Conservation (phyloP, 1,140 invertebrate species). For the Drosophila pectinifera region DNA sequence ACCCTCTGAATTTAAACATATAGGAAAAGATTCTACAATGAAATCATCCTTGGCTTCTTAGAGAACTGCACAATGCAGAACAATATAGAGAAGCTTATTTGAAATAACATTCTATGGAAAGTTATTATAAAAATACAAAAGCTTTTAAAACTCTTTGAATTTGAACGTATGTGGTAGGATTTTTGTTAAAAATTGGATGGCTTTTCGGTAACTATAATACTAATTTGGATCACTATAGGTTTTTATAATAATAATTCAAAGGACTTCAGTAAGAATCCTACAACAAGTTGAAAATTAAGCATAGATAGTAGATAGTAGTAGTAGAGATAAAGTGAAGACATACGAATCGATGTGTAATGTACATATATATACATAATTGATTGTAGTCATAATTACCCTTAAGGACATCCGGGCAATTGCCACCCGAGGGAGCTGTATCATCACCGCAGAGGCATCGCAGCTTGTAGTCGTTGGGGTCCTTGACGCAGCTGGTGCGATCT, state of each 20-base stretch:
- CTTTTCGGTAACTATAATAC: no score
- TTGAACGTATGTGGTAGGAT: no score
- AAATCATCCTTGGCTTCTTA: not conserved
- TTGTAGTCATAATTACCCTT: constrained; percentile 86
- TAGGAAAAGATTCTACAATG: constrained; percentile 20
- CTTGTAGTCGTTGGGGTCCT: constrained; percentile 87
- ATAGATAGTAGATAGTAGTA: no score
- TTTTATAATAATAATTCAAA: no score
- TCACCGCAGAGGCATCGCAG: constrained; percentile 89
- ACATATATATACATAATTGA: no score
- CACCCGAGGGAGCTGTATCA: constrained; percentile 87
- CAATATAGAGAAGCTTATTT: not conserved
- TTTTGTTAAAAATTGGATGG: no score
- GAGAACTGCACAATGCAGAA: not conserved
- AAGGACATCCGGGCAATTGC: constrained; percentile 87
- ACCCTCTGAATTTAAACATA: no score
- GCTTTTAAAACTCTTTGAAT: not conserved
- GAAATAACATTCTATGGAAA: not conserved
- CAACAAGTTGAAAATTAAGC: no score
- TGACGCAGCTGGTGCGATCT: constrained; percentile 88
- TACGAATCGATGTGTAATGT: no score
- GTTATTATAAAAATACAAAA: not conserved
- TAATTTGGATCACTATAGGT: no score
- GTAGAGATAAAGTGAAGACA: no score
- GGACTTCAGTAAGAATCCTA: no score